These are phyloP conservation scores for Brachymystax lenok DNA, from an alignment of 2,797 vertebrate genomes.

Conservation along the genomic window DNA sequence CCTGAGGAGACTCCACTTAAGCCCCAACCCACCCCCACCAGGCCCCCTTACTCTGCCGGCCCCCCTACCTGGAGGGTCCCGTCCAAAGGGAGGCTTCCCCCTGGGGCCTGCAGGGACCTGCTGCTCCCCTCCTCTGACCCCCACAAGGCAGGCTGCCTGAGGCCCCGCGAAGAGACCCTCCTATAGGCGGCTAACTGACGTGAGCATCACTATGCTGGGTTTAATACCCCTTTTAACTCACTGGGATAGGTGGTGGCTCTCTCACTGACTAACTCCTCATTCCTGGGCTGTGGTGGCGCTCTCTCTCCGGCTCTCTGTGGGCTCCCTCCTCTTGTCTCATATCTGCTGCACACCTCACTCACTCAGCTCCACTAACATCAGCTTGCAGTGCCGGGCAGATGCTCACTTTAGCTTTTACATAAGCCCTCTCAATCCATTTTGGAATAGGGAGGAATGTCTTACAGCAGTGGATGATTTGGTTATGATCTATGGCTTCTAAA, in stretches of 20 bases:
- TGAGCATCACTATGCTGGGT: conserved; percentile 58
- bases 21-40: not conserved
- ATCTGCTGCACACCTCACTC: not conserved
- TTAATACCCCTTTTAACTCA: not conserved
- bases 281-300: not conserved
- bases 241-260: not conserved
- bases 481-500: conserved; percentile 30
- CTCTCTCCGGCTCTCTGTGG: not conserved
- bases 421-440: not conserved
- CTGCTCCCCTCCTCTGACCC: conserved; percentile 48
- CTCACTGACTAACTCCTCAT: not conserved
- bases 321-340: not conserved
- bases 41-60: conserved; percentile 5
- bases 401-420: not conserved
- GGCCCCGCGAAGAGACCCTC: conserved; percentile 72
- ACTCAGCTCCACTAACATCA: conserved; percentile 26
- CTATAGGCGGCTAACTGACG: conserved; percentile 64
- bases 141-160: conserved; percentile 41
- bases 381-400: not conserved
- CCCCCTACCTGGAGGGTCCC: conserved; percentile 2
- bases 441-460: not conserved
- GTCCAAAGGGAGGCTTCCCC: conserved; percentile 41
- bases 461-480: not conserved
- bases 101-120: conserved; percentile 61
- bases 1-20: not conserved